A percentile compares a stretch with the other conserved stretches of the same genome.
phyloP scores from a whole-genome alignment of 2,888 invertebrate genomes.

The Lithophane semibrunnea region DNA sequence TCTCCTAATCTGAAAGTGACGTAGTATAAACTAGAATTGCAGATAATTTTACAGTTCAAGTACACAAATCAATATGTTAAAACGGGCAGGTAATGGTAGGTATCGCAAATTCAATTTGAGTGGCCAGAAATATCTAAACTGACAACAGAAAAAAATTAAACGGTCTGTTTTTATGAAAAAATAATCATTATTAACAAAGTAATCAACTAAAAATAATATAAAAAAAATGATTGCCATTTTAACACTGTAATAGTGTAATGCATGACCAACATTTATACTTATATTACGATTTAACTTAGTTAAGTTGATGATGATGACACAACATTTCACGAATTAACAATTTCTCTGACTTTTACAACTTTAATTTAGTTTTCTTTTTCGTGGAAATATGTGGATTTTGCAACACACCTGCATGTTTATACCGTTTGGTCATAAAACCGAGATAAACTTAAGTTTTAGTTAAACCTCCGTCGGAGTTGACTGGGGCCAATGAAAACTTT shows the following conservation, averaged over 20 bases:
- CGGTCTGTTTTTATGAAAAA: constrained; percentile 2
- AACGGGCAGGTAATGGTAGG: neutral
- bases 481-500: constrained; percentile 86
- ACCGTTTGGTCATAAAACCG: constrained; percentile 78
- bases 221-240: constrained; percentile 8
- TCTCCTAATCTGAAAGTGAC: constrained; percentile 2
- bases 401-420: constrained; percentile 69
- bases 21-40: neutral
- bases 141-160: neutral
- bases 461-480: constrained; percentile 73
- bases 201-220: constrained; percentile 18
- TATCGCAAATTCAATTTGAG: neutral
- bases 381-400: constrained; percentile 50
- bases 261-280: constrained; percentile 8
- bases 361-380: constrained; percentile 43
- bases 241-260: constrained; percentile 6
- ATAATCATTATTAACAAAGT: constrained; percentile 2
- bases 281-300: constrained; percentile 13
- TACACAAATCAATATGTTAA: neutral
- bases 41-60: neutral
- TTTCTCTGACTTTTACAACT: constrained; percentile 16
- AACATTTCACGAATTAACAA: constrained; percentile 20
- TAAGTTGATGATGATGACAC: constrained; percentile 3
- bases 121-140: neutral
- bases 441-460: constrained; percentile 82